These are phyloP conservation scores for Stenurella melanura DNA, from an alignment of 2,888 invertebrate species.

Conservation along the genomic window DNA sequence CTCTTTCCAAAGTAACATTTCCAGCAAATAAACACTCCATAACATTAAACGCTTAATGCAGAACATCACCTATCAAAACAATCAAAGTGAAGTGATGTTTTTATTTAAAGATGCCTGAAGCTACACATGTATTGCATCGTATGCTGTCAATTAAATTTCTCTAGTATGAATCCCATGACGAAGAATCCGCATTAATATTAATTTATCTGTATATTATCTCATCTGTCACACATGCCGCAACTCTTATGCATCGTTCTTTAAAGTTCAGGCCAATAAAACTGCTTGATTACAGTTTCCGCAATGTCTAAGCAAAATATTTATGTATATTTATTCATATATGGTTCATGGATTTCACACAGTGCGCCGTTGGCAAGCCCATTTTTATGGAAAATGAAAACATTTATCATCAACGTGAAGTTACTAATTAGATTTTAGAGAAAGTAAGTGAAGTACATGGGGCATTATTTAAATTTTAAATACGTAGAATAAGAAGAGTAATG, in stretches of 20 bases:
- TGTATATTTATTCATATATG: slow-evolving; percentile 34
- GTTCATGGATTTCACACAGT: slow-evolving; percentile 26
- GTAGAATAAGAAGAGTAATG: neutral
- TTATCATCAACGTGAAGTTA: neutral
- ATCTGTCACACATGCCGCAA: slow-evolving; percentile 59
- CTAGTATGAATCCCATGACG: slow-evolving; percentile 30
- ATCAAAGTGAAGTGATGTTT: slow-evolving; percentile 12
- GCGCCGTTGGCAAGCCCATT: slow-evolving; percentile 13
- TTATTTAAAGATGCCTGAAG: slow-evolving; percentile 7
- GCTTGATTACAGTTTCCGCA: slow-evolving; percentile 22
- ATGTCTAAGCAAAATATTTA: slow-evolving; percentile 26
- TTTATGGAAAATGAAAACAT: slow-evolving; percentile 3
- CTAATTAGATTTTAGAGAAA: neutral
- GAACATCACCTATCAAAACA: slow-evolving; percentile 25
- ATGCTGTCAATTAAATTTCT: slow-evolving; percentile 35
- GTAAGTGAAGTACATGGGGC: neutral
- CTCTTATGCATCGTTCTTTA: slow-evolving; percentile 27
- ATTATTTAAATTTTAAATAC: neutral
- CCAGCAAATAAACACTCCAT: neutral
- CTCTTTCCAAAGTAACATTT: neutral
- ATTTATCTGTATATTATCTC: slow-evolving; percentile 55
- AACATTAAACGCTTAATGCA: slow-evolving; percentile 15
- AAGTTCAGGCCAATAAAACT: slow-evolving; percentile 17
- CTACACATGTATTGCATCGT: slow-evolving; percentile 31
- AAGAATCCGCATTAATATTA: slow-evolving; percentile 39